These are phyloP conservation scores for Lasioglossum oenotherae DNA, from an alignment of 2,888 invertebrate species.

Conservation along the genomic window DNA sequence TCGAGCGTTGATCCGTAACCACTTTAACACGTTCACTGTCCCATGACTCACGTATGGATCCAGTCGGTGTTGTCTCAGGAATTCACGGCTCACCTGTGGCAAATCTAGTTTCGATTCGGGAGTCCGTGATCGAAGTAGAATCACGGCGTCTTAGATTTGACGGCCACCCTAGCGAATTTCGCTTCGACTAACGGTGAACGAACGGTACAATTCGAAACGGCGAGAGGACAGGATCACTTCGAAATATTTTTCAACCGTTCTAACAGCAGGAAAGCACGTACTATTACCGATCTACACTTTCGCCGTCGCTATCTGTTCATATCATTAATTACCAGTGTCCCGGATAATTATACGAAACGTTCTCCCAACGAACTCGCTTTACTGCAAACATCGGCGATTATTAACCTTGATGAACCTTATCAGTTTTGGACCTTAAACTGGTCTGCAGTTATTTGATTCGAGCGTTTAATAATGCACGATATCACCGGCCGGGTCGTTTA, in stretches of 20 bases:
- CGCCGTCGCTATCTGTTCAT: background rate
- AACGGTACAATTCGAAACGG: background rate
- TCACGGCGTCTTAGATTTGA: background rate
- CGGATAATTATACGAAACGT: background rate
- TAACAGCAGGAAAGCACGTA: background rate
- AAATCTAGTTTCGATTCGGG: slow-evolving; percentile 6
- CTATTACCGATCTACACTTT: background rate
- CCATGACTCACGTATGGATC: slow-evolving; percentile 8
- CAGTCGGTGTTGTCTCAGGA: background rate
- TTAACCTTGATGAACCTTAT: background rate
- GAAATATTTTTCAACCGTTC: background rate
- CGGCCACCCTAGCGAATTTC: background rate
- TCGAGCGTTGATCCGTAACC: background rate
- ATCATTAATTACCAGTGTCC: background rate
- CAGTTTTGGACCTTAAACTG: background rate
- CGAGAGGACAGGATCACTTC: background rate
- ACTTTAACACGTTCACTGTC: background rate
- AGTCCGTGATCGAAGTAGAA: background rate
- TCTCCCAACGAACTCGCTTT: background rate
- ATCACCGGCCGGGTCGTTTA: background rate
- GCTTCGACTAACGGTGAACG: background rate
- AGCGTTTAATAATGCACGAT: background rate
- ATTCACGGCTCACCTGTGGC: slow-evolving; percentile 11
- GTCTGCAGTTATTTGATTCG: background rate
- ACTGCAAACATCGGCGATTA: background rate